phyloP scores from a whole-genome alignment of 2,113 vertebrate genomes.

The Illadopsis cleaveri region DNA sequence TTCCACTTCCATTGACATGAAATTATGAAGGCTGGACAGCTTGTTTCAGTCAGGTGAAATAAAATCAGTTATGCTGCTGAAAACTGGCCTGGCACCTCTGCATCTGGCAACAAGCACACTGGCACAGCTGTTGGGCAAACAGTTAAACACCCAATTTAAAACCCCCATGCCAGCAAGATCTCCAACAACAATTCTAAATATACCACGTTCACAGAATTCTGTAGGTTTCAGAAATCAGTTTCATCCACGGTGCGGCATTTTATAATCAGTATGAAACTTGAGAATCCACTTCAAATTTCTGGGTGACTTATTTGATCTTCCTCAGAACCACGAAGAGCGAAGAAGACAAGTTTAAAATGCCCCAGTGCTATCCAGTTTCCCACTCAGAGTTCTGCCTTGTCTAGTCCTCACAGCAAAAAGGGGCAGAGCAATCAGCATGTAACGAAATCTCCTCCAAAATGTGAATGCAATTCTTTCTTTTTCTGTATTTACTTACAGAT shows the following conservation, averaged over 20 bases:
- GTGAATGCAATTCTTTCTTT: slow-evolving; percentile 20
- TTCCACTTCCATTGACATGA: neutral
- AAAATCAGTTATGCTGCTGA: neutral
- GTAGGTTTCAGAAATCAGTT: neutral
- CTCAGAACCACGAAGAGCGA: neutral
- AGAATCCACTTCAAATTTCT: neutral
- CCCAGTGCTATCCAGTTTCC: neutral
- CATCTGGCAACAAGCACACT: neutral
- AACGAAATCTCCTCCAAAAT: slow-evolving; percentile 35
- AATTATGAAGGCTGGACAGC: neutral
- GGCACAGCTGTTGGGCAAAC: neutral
- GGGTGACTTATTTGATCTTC: neutral
- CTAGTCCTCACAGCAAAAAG: slow-evolving; percentile 8
- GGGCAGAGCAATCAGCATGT: neutral
- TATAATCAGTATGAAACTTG: neutral
- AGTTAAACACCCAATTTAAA: neutral
- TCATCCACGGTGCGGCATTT: neutral
- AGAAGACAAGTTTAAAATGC: slow-evolving; percentile 4
- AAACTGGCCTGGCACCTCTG: neutral
- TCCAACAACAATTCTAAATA: neutral
- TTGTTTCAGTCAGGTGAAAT: neutral
- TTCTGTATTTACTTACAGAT: slow-evolving; percentile 34
- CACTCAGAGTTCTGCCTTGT: neutral
- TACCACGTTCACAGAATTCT: neutral
- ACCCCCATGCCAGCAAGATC: neutral